phyloP scores from a whole-genome alignment of 2,113 vertebrate species.

The Eptesicus fuscus region DNA sequence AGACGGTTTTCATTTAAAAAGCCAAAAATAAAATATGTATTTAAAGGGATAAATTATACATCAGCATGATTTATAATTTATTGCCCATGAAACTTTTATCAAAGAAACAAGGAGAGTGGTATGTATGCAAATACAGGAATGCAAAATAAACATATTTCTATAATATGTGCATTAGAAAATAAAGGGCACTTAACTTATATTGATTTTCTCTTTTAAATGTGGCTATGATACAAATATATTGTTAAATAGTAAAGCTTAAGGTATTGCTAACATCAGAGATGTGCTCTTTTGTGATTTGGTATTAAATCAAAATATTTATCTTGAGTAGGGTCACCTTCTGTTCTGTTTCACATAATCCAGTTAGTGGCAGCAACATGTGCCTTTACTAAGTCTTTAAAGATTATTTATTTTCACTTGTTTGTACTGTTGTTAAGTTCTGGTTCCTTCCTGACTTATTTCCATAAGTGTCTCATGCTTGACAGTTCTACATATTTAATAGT shows the following conservation, averaged over 20 bases:
- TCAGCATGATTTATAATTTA: slow-evolving; percentile 82
- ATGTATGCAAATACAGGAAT: slow-evolving; percentile 75
- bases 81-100: slow-evolving; percentile 82
- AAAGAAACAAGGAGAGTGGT: slow-evolving; percentile 78
- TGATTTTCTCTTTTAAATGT: slow-evolving; percentile 45
- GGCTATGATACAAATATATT: slow-evolving; percentile 27
- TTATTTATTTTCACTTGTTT: slow-evolving; percentile 38
- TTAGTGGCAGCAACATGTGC: not conserved
- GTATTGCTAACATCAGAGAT: slow-evolving; percentile 36
- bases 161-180: slow-evolving; percentile 44
- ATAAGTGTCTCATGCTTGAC: slow-evolving; percentile 20
- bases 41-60: slow-evolving; percentile 85
- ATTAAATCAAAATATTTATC: slow-evolving; percentile 53
- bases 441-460: slow-evolving; percentile 64
- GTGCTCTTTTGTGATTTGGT: slow-evolving; percentile 19
- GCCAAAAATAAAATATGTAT: slow-evolving; percentile 83
- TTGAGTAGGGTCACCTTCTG: slow-evolving; percentile 21
- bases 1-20: slow-evolving; percentile 78
- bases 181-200: slow-evolving; percentile 45
- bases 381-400: slow-evolving; percentile 22
- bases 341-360: slow-evolving; percentile 59
- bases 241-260: slow-evolving; percentile 4
- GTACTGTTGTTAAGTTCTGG: slow-evolving; percentile 26
- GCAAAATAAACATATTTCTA: slow-evolving; percentile 76
- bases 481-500: slow-evolving; percentile 60